phyloP scores from a whole-genome alignment of 30 jellyfish, hydroid and myxozoan genomes.

The Cassiopea andromeda region DNA sequence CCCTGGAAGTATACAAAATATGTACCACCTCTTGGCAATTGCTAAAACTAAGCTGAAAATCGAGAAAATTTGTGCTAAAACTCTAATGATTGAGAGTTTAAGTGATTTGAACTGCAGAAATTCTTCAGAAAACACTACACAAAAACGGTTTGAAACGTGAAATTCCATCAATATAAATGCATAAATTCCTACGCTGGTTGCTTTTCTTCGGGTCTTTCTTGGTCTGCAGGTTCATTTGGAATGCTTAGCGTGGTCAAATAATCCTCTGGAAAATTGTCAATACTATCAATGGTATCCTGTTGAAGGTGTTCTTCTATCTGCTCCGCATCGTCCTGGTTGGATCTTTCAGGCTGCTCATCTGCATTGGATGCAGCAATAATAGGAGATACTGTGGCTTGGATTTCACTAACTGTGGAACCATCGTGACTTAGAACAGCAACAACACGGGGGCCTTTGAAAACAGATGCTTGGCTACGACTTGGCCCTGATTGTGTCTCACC shows the following conservation, averaged over 20 bases:
- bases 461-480: constrained; percentile 68
- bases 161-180: not conserved
- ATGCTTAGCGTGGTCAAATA: not conserved
- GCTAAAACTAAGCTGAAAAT: too few species aligned
- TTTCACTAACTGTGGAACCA: constrained; percentile 32
- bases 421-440: constrained; percentile 66
- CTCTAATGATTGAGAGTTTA: too few species aligned
- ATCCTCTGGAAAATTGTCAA: constrained; percentile 7
- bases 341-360: constrained; percentile 14
- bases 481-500: constrained; percentile 62
- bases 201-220: not conserved
- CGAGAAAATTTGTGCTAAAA: too few species aligned
- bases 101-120: too few species aligned
- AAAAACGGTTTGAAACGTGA: too few species aligned
- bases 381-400: constrained; percentile 74
- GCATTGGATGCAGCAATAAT: constrained; percentile 31
- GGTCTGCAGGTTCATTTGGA: not conserved
- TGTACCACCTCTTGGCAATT: too few species aligned
- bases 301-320: not conserved
- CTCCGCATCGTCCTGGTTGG: not conserved
- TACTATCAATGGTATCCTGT: too few species aligned
- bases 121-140: too few species aligned
- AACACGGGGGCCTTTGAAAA: constrained; percentile 68
- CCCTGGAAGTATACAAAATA: not conserved
- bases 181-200: not conserved